Percentiles rank a stretch among this genome's conserved stretches.
Conservation (phyloP, 2,888 invertebrate species). For the Pyrocoelia pectoralis region DNA sequence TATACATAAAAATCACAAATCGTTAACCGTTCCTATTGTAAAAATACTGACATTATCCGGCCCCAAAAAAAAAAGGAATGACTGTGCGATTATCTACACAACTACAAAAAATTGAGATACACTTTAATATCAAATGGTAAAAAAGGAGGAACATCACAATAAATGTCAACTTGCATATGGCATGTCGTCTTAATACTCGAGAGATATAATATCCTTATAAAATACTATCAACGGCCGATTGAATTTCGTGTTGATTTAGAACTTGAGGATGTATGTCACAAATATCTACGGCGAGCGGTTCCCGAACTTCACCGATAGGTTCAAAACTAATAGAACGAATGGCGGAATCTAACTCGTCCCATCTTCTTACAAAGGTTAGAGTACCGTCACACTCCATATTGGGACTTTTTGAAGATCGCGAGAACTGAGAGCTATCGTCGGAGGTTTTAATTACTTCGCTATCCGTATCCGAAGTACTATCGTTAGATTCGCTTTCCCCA, state of each 20-base stretch:
- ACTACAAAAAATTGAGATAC: neutral
- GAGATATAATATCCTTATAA: slow-evolving; percentile 37
- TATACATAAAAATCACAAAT: no score
- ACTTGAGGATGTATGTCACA: slow-evolving; percentile 49
- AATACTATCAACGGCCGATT: slow-evolving; percentile 59
- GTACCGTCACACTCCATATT: neutral
- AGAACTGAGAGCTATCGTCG: slow-evolving; percentile 27
- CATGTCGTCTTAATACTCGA: neutral
- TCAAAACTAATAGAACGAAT: slow-evolving; percentile 56
- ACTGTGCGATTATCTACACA: neutral
- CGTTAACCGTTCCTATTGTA: no score
- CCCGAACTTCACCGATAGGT: slow-evolving; percentile 42
- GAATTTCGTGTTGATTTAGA: slow-evolving; percentile 57
- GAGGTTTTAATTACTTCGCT: slow-evolving; percentile 36
- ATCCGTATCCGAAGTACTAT: slow-evolving; percentile 37
- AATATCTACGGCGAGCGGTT: slow-evolving; percentile 42
- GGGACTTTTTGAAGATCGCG: slow-evolving; percentile 14
- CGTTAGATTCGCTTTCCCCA: slow-evolving; percentile 39
- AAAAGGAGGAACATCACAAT: slow-evolving; percentile 8
- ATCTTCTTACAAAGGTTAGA: slow-evolving; percentile 44
- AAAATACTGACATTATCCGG: neutral
- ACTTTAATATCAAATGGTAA: slow-evolving; percentile 9
- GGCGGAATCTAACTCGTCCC: slow-evolving; percentile 55
- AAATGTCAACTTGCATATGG: slow-evolving; percentile 2
- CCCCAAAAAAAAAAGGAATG: no score